Evolutionary conservation across 35 echinoderm and acorn worm genomes (phyloP).

Genomic region (Apostichopus parvimensis): DNA sequence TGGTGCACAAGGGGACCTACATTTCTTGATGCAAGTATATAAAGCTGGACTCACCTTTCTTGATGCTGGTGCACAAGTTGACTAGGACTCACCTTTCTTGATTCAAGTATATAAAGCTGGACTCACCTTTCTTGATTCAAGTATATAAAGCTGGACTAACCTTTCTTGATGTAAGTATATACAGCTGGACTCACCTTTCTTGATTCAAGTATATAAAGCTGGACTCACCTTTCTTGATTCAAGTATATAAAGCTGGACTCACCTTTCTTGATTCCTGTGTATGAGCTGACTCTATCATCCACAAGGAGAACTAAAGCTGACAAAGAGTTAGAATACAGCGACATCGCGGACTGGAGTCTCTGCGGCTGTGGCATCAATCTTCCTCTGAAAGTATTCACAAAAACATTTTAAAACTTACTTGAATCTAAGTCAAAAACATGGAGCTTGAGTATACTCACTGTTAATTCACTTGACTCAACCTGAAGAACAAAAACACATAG

Average conservation of each 20-base stretch:
- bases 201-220: background rate
- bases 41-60: background rate
- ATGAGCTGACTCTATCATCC: constrained; percentile 95
- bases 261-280: constrained; percentile 97
- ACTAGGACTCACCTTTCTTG: constrained; percentile 87
- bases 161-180: constrained; percentile 72
- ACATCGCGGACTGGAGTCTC: constrained; percentile 88
- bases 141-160: background rate
- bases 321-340: constrained; percentile 80
- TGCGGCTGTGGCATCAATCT: constrained; percentile 78
- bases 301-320: constrained; percentile 90
- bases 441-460: too few species aligned
- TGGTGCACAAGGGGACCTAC: constrained; percentile 72
- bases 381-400: constrained; percentile 54
- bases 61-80: constrained; percentile 82
- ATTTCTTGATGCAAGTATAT: background rate
- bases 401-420: background rate
- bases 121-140: too few species aligned
- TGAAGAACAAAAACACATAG: too few species aligned
- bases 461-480: too few species aligned
- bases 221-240: constrained; percentile 87
- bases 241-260: constrained; percentile 79
- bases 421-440: too few species aligned
- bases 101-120: too few species aligned
- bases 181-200: constrained; percentile 42